These are phyloP conservation scores for Metallyticus violacea DNA, from an alignment of 2,888 invertebrate genomes.

Conservation along the genomic window DNA sequence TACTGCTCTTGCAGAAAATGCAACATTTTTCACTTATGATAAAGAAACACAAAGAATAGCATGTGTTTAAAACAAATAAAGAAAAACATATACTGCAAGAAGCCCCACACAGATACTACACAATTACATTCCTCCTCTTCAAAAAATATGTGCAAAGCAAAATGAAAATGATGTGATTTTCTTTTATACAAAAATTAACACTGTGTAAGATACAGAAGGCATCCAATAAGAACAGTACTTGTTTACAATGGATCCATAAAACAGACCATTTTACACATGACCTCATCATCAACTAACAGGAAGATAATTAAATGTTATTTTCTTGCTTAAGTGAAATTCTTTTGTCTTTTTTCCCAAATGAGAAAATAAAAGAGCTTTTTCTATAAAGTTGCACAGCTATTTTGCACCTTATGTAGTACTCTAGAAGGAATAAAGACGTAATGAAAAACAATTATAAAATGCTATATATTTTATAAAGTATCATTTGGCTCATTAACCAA, in stretches of 20 bases:
- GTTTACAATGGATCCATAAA: not conserved
- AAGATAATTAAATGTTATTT: not conserved
- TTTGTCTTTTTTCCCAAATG: not conserved
- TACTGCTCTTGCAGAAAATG: not conserved
- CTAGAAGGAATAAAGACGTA: not conserved
- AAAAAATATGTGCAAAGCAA: not conserved
- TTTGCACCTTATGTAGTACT: not conserved
- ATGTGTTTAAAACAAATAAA: not conserved
- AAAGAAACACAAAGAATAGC: not conserved
- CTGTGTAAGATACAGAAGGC: not conserved
- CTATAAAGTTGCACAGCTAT: not conserved
- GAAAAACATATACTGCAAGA: not conserved
- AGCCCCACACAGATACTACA: not conserved
- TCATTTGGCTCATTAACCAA: slow-evolving; percentile 13
- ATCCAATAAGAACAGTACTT: not conserved
- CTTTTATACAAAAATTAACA: not conserved
- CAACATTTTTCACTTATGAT: not conserved
- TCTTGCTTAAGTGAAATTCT: not conserved
- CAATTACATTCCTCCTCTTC: not conserved
- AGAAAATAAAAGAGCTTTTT: not conserved
- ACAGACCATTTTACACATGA: not conserved
- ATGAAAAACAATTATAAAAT: not conserved
- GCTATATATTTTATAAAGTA: not conserved
- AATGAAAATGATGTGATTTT: not conserved
- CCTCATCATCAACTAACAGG: not conserved